Base-by-base conservation (phyloP, 2,888 invertebrate species). In the Melanchra persicariae region DNA sequence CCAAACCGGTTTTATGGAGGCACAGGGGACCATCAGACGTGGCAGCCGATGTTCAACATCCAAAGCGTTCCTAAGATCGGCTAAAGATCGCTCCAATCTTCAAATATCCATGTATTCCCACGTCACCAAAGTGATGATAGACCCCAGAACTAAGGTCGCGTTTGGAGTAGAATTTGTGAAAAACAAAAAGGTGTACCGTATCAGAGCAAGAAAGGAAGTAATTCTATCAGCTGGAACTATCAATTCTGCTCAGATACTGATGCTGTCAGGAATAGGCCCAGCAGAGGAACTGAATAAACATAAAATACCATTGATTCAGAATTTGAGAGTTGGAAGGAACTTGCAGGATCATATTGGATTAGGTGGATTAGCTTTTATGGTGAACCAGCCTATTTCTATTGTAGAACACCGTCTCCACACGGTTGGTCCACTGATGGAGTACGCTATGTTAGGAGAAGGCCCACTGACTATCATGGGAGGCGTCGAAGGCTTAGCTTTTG, bases 191-290 rank as follows among this genome's bases (percentile, higher is more conserved):
- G 89, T 98, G 0, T 97, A 97, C 85, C 96, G 98, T 61, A 97
- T 98, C 2, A 94, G 97, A 71, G 98, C 98, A 0, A 96, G 96
- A 45, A 98, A 98, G 90, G 99, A 99, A 91, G 98, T 99, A 0
- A 98, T 99, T 61, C 89, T 99, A 2, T 98, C 98, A 1, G 99
- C 98, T 0, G 99, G 99, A 0, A 97, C 99, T 0, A 97, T 99
- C 0, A 99, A 99, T 90, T 98, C 99, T 0, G 99, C 99, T 0
- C 99, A 99, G 90, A 89, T 99, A 3, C 93, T 99, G 51, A 98
- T 99, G 98, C 92, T 99, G 0, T 99, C 99, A 12, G 99, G 99
- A 0, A 97, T 99, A 17, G 98, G 98, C 0, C 98, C 98, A 0
- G 96, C 96, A 63, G 97, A 97, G 26, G 97, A 98, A 85, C 88